These are phyloP conservation scores for Elymnias hypermnestra DNA, from an alignment of 1,140 invertebrate species.

Conservation along the genomic window DNA sequence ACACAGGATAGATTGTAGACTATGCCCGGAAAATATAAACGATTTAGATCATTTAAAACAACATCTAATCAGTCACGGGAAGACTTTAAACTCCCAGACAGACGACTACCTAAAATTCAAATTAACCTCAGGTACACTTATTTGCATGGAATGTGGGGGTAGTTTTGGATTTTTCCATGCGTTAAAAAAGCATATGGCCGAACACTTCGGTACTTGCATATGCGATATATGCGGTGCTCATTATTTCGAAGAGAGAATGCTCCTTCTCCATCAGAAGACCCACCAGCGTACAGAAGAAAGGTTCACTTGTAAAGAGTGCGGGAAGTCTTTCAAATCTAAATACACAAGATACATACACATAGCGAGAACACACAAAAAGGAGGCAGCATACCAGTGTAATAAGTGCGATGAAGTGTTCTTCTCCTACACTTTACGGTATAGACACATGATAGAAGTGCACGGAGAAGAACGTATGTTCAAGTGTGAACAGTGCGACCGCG, in stretches of 20 bases:
- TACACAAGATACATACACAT: constrained; percentile 52
- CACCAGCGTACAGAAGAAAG: constrained; percentile 39
- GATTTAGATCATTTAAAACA: constrained; percentile 38
- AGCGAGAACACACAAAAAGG: constrained; percentile 48
- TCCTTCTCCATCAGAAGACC: constrained; percentile 47
- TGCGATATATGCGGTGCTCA: constrained; percentile 64
- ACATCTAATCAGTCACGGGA: constrained; percentile 41
- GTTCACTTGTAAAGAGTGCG: constrained; percentile 51
- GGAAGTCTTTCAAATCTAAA: constrained; percentile 59
- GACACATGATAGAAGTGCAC: constrained; percentile 56
- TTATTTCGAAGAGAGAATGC: constrained; percentile 61
- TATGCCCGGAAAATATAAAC: constrained; percentile 39
- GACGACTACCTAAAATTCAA: constrained; percentile 51
- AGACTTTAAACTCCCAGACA: constrained; percentile 16
- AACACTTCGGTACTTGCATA: constrained; percentile 57
- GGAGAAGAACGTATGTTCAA: constrained; percentile 45
- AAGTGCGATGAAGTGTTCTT: constrained; percentile 58
- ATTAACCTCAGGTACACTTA: constrained; percentile 32
- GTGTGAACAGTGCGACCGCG: constrained; percentile 49
- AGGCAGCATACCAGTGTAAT: constrained; percentile 48
- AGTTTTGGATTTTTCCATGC: constrained; percentile 54
- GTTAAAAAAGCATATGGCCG: constrained; percentile 61
- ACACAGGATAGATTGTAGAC: constrained; percentile 45
- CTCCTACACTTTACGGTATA: constrained; percentile 48
- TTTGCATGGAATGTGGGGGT: constrained; percentile 37